Base-by-base conservation (phyloP, 1,140 invertebrate genomes). In the Schlechtendalia chinensis region DNA sequence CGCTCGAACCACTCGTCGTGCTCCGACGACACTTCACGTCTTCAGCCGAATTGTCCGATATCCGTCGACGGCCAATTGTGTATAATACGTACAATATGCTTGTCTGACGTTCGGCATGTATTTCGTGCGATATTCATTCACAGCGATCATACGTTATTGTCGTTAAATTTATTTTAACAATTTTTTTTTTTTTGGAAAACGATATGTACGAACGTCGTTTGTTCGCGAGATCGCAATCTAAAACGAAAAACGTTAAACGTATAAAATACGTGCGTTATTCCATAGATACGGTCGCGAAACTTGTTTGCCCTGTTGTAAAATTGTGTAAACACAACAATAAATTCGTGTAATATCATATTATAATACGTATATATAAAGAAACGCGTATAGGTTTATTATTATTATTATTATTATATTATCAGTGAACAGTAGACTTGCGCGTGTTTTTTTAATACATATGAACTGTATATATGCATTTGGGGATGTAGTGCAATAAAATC, bases 331-430 rank as follows among this genome's bases (percentile, higher is more conserved):
- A 69, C 65, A 22, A 47, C 65, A 24, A 45, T 69, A 69, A 45
- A 69, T 47, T 22, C 14, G 22, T 19, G 16, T 24, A 24, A 17
- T n/a, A n/a, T n/a, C 45, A 39, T 69, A 39, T 69, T 69, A 69
- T 39, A n/a, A n/a, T 32, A 69, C n/a, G 32, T n/a, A 54, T 58
- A 10, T 22, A 24, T 24, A 24, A 10, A 29, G 6, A 22, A 47
- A 69, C 39, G 39, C 22, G 39, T 50, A 50, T 47, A 47, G n/a
- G 19, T 69, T 69, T 47, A 69, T 47, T 54, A 69, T 47, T 53
- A 65, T n/a, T n/a, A 65, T 65, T 65, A 65, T n/a, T 65, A n/a
- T 39, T 45, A 39, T 19, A 24, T 65, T 16, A 16, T 5, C 27
- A 65, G 4, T 5, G 63, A 4, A 10, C 19, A 67, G 63, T 39